Evolutionary conservation across 2,113 vertebrate genomes (phyloP), one percentile per base, ranked within the genome.

Genomic region (Charina bottae): DNA sequence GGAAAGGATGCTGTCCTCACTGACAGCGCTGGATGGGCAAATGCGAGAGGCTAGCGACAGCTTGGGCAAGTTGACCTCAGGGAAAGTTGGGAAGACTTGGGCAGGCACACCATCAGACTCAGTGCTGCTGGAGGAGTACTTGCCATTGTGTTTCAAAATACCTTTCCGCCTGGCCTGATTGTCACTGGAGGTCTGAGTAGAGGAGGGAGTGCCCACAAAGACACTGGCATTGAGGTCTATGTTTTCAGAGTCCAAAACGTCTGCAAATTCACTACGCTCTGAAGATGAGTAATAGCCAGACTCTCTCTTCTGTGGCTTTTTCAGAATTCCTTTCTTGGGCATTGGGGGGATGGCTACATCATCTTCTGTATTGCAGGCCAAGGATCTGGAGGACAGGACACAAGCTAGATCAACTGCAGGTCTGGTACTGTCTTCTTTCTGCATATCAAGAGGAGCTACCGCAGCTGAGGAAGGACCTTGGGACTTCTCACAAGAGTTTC

Each of bases 1-100:
- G 92, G 99, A 99, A 68, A 99, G 98, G 94, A 99, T 99, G 96
- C 99, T 99, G 96, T 99, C 99, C 96, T 99, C 98, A 0, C 99
- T 99, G 91, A 98, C 96, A 0, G 98, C 98, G 0, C 97, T 97
- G 0, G 96, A 96, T 0, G 98, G 98, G 62, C 97, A 97, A 0
- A 93, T 15, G 0, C 86, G 84, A 89, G 92, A 95, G 0, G 1
- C 93, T n/a, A 28, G 87, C 0, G 97, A 58, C 5, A 90, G 78
- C 0, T 93, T 87, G 91, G 94, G 90, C 88, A 97, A 93, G 0
- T 98, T 96, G 7, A 98, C 95, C 92, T 98, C 98, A 0, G 97
- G 86, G 78, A 99, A 96, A 0, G 96, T 98, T 4, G 98, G 97
- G 0, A 98, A 98, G 26, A 97, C 94, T 96, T 96, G 7, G n/a